Evolutionary conservation across 2,113 vertebrate genomes (phyloP).

Genomic region (Corapipo altera): DNA sequence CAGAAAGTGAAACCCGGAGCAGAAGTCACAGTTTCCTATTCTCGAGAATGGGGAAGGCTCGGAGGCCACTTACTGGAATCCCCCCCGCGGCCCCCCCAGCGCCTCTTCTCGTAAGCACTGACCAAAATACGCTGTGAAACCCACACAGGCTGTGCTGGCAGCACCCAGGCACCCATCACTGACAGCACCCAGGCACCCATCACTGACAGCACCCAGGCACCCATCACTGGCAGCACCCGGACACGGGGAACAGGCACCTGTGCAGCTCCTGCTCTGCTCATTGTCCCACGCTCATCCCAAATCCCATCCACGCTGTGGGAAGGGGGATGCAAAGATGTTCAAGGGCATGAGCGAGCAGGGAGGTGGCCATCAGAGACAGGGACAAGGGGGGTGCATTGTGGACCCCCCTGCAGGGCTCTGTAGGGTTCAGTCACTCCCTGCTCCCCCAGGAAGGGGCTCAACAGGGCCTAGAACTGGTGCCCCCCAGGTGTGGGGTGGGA

Average conservation of each 20-base stretch:
- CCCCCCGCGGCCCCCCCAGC: not conserved
- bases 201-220: not conserved
- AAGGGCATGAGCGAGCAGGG: rapidly evolving
- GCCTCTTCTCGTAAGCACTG: slow-evolving; percentile 61
- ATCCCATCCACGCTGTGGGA: rapidly evolving
- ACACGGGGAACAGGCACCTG: rapidly evolving
- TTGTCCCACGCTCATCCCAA: not conserved
- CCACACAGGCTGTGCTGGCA: not conserved
- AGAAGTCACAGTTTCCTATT: slow-evolving; percentile 64
- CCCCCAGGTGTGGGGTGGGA: not conserved
- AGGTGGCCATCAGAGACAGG: not conserved
- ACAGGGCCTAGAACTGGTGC: not conserved
- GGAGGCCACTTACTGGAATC: slow-evolving; percentile 41
- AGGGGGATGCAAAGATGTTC: not conserved
- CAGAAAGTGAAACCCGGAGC: slow-evolving; percentile 42
- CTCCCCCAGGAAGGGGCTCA: not conserved
- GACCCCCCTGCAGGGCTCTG: not conserved
- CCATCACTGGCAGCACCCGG: not conserved
- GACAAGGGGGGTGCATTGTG: rapidly evolving
- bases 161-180: not conserved
- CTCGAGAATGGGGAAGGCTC: slow-evolving; percentile 61
- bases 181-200: not conserved
- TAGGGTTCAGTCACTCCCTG: rapidly evolving
- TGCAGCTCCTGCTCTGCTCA: not conserved
- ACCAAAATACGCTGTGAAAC: slow-evolving; percentile 49